Conservation (phyloP, 2,113 vertebrate species). For the Sturnus vulgaris region DNA sequence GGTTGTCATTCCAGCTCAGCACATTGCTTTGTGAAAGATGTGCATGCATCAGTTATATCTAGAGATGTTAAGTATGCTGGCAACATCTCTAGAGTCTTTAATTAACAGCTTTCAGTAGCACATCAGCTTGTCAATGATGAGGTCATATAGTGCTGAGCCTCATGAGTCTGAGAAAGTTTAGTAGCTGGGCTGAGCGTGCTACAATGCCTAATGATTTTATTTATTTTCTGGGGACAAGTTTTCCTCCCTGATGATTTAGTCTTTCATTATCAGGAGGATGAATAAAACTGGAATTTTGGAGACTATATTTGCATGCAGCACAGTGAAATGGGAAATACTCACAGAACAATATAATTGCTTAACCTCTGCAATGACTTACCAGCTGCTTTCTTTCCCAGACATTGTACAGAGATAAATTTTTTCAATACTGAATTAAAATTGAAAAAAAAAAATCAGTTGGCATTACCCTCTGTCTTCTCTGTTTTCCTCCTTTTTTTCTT, state of each 20-base stretch:
- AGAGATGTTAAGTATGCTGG: background rate
- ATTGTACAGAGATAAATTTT: background rate
- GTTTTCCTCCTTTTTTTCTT: background rate
- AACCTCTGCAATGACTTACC: background rate
- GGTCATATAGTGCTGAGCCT: background rate
- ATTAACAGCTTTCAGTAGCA: background rate
- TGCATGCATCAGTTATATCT: background rate
- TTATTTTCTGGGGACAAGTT: background rate
- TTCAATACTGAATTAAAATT: background rate
- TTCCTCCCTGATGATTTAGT: background rate
- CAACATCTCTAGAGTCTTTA: background rate
- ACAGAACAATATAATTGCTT: background rate
- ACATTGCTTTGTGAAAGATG: background rate
- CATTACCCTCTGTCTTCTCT: background rate
- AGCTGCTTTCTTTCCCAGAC: background rate
- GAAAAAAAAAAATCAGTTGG: background rate
- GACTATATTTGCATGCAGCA: background rate
- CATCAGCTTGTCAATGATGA: background rate
- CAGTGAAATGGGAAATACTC: background rate
- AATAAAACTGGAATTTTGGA: background rate
- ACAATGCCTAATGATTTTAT: background rate
- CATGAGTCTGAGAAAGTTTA: background rate
- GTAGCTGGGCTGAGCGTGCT: background rate
- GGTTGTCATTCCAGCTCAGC: background rate
- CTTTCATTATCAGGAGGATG: background rate